Evolutionary conservation across 2,797 vertebrate genomes (phyloP), one percentile per base, ranked within the genome.

Genomic region (Erpetoichthys calabaricus): DNA sequence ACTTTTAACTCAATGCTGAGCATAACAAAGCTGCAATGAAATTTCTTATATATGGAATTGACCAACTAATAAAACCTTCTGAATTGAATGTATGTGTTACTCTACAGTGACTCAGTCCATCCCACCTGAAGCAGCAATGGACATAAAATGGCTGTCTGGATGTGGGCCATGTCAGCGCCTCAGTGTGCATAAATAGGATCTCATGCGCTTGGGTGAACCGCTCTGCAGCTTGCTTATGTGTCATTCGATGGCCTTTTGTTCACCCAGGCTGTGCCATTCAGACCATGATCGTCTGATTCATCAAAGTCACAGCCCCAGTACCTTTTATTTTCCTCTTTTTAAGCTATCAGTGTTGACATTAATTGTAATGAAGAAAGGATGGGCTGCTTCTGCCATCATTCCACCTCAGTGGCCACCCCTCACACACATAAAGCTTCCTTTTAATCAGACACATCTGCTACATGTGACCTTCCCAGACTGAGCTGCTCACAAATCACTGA

Each of bases 201-300:
- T 25, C 25, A 25, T 25, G 25, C 25, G 25, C 25, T 25, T 25
- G 25, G 25, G 25, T 25, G 25, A 25, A 25, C 25, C 25, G 25
- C 25, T 25, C 25, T 25, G 25, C 25, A 25, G 25, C 25, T 25
- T 25, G 7, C 47, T 49, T 49, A 49, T 49, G n/a, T 49, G 47
- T 7, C 47, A 49, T 7, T 7, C 3, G n/a, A 7, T 49, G 47
- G 7, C 47, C 47, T 49, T 49, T 49, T 49, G 47, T 49, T 49
- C 47, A 49, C 47, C 47, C 47, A 49, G 7, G 7, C 47, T 7
- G 1, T 49, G 47, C 47, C 47, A 49, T 49, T n/a, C 3, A 6
- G 44, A 57, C 61, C 45, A 56, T 54, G 44, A 54, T 54, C 53
- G 8, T 42, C 53, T 54, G 53, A 54, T 42, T 43, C 5, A 7